These are phyloP conservation scores for Steromphala cineraria DNA, from an alignment of 2,888 invertebrate genomes.

Conservation along the genomic window DNA sequence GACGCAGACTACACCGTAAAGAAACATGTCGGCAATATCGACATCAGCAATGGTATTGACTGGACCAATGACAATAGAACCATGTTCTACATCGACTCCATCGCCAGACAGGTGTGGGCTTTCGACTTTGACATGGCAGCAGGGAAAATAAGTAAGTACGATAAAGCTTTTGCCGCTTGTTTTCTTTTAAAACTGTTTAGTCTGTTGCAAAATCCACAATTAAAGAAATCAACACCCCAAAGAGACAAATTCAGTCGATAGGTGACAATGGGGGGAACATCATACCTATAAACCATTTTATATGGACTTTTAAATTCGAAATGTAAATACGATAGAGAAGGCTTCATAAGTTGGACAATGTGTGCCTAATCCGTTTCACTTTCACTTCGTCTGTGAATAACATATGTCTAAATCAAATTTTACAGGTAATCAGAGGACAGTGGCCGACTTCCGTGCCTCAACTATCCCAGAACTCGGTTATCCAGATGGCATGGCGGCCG, in stretches of 20 bases:
- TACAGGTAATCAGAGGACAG: constrained; percentile 1
- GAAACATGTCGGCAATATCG: constrained; percentile 9
- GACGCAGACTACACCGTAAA: neutral
- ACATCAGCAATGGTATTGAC: constrained; percentile 1
- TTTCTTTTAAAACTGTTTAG: too few species aligned
- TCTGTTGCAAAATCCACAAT: too few species aligned
- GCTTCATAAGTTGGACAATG: too few species aligned
- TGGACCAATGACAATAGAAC: neutral
- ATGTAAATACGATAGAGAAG: too few species aligned
- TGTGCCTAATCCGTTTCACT: too few species aligned
- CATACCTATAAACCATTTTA: too few species aligned
- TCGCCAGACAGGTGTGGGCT: neutral
- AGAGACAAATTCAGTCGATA: too few species aligned
- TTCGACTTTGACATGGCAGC: neutral
- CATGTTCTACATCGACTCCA: constrained; percentile 8
- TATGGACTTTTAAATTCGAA: too few species aligned
- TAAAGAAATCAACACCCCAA: too few species aligned
- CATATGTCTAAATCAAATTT: neutral
- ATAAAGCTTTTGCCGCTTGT: neutral
- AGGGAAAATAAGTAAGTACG: neutral
- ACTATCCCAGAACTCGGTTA: neutral
- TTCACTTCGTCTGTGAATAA: too few species aligned
- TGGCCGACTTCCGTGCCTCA: neutral
- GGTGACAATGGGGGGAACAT: too few species aligned
- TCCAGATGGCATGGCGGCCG: constrained; percentile 4